phyloP scores from a whole-genome alignment of 2,113 vertebrate species.

The Chrysochloris asiatica region DNA sequence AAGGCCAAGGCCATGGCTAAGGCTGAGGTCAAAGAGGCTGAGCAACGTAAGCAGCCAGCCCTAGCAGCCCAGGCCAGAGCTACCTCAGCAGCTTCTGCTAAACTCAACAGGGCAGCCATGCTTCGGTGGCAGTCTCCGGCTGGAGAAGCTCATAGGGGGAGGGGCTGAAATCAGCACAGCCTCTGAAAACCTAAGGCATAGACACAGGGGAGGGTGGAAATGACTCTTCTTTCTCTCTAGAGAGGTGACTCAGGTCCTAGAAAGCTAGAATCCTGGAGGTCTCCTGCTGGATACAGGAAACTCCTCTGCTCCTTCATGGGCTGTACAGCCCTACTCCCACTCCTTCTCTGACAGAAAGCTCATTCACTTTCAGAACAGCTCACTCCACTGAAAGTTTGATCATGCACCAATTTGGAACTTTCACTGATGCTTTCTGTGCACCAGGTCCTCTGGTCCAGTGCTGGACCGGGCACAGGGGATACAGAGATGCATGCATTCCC shows the following conservation, averaged over 20 bases:
- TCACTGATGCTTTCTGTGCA: neutral
- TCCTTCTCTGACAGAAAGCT: neutral
- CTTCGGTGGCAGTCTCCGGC: conserved; percentile 26
- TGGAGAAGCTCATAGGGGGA: neutral
- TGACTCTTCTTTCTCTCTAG: neutral
- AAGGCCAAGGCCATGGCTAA: neutral
- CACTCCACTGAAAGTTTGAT: neutral
- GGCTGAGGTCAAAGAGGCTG: conserved; percentile 21
- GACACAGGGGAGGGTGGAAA: neutral
- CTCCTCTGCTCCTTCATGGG: neutral
- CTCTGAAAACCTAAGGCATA: conserved; percentile 42
- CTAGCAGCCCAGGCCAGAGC: conserved; percentile 42
- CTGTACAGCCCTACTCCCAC: accelerated
- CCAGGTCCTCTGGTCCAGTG: neutral
- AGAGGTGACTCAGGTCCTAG: neutral
- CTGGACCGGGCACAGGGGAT: neutral
- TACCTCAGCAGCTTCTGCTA: conserved; percentile 74
- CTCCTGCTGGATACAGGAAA: neutral
- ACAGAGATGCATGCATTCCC: neutral
- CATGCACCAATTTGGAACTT: neutral
- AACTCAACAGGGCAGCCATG: conserved; percentile 32
- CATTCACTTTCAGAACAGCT: neutral
- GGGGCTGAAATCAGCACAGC: conserved; percentile 54
- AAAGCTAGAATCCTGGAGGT: neutral
- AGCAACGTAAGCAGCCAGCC: conserved; percentile 58